A percentile compares a stretch with the other conserved stretches of the same genome.
phyloP scores from a whole-genome alignment of 1,140 invertebrate species.

The Cotesia typhae region DNA sequence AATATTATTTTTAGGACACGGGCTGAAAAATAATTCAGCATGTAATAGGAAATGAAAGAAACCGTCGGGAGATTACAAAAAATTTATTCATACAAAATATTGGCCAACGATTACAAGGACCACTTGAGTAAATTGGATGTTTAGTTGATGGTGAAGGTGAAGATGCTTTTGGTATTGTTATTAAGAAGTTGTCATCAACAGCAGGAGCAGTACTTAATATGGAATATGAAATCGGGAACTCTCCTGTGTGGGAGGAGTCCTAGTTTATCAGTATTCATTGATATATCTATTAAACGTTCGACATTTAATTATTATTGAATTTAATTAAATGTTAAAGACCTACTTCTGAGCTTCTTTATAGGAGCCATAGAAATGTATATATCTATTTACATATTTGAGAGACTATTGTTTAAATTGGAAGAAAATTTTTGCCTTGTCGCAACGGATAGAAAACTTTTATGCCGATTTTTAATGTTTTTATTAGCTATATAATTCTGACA shows the following conservation, averaged over 20 bases:
- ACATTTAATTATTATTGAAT: conserved; percentile 16
- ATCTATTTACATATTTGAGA: too few relatives aligned
- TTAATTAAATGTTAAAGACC: neutral
- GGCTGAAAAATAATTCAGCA: too few relatives aligned
- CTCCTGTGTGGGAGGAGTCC: neutral
- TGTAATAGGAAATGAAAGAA: too few relatives aligned
- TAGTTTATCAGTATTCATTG: neutral
- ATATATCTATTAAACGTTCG: conserved; percentile 1
- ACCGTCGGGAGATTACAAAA: too few relatives aligned
- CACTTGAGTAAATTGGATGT: conserved; percentile 64
- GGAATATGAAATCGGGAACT: too few relatives aligned
- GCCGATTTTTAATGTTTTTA: too few relatives aligned
- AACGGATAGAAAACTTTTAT: too few relatives aligned
- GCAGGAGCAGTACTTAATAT: conserved; percentile 15
- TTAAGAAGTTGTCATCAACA: conserved; percentile 59
- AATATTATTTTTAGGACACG: too few relatives aligned
- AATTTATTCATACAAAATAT: neutral
- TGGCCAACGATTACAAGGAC: conserved; percentile 6
- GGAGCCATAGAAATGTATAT: neutral
- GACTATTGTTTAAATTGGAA: too few relatives aligned
- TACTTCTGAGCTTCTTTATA: neutral
- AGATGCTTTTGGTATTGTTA: conserved; percentile 46
- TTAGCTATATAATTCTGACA: too few relatives aligned
- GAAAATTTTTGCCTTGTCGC: too few relatives aligned
- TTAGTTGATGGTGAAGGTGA: conserved; percentile 37